A percentile compares a stretch with the other conserved stretches of the same genome.
phyloP scores from a whole-genome alignment of 92 coral and sea anemone species.

The Anthopleura xanthogrammica region DNA sequence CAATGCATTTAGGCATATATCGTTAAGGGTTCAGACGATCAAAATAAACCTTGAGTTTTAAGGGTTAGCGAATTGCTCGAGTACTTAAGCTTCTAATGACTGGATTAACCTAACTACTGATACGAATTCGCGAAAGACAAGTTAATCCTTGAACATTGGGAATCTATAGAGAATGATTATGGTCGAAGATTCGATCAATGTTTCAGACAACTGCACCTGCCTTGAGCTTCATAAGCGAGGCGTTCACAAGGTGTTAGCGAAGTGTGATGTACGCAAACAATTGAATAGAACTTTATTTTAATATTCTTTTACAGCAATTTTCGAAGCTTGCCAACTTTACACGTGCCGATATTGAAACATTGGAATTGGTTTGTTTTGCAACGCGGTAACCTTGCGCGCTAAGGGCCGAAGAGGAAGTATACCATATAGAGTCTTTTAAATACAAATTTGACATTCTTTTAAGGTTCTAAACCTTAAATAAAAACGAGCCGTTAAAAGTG shows the following conservation, averaged over 20 bases:
- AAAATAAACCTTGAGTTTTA: neutral
- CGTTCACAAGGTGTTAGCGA: conserved; percentile 27
- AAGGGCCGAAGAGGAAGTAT: neutral
- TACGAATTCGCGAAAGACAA: conserved; percentile 2
- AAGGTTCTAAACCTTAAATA: neutral
- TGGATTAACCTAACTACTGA: conserved; percentile 8
- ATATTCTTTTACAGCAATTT: conserved; percentile 27
- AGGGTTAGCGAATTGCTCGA: neutral
- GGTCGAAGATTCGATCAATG: conserved; percentile 1
- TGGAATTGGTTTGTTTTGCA: neutral
- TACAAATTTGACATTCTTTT: too few relatives aligned
- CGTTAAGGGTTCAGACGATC: neutral
- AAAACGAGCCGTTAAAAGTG: neutral
- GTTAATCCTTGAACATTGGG: conserved; percentile 5
- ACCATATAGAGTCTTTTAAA: too few relatives aligned
- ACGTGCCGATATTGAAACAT: conserved; percentile 21
- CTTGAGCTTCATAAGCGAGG: neutral
- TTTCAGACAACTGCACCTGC: conserved; percentile 28
- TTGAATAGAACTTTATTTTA: conserved; percentile 15
- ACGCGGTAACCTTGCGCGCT: neutral
- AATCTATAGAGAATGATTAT: neutral
- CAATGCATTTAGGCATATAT: neutral
- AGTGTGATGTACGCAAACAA: conserved; percentile 33
- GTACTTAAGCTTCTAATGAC: neutral
- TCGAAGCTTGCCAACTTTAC: conserved; percentile 17